These are phyloP conservation scores for Epizoanthus illoricatus DNA, from an alignment of 92 coral and sea anemone genomes.

Conservation along the genomic window DNA sequence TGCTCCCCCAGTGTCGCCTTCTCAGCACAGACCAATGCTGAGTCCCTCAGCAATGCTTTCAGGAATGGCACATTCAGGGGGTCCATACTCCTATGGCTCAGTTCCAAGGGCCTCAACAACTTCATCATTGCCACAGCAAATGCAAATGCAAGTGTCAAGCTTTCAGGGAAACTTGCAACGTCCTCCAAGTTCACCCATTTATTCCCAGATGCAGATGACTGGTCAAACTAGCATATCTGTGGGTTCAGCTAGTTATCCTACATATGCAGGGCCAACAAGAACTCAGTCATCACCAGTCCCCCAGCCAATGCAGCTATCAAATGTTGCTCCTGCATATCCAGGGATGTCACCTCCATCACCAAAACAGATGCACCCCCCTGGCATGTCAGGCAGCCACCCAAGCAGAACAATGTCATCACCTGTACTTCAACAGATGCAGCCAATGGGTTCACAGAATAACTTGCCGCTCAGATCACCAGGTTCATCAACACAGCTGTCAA, in stretches of 20 bases:
- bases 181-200: constrained; percentile 29
- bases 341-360: constrained; percentile 41
- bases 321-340: constrained; percentile 24
- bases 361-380: constrained; percentile 32
- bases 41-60: constrained; percentile 22
- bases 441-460: constrained; percentile 29
- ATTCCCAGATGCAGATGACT: constrained; percentile 36
- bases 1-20: constrained; percentile 37
- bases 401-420: constrained; percentile 27
- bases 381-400: neutral
- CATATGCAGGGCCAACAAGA: constrained; percentile 24
- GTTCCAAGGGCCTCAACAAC: constrained; percentile 15
- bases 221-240: constrained; percentile 27
- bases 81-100: constrained; percentile 29
- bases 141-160: constrained; percentile 31
- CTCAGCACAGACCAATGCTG: constrained; percentile 27
- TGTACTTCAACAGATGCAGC: constrained; percentile 43
- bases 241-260: constrained; percentile 22
- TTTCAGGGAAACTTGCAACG: constrained; percentile 29
- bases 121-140: constrained; percentile 21
- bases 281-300: constrained; percentile 27
- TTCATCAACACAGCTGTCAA: constrained; percentile 50
- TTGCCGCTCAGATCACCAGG: constrained; percentile 47
- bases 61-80: constrained; percentile 36
- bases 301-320: constrained; percentile 26